Conservation (phyloP, 30 jellyfish, hydroid and myxozoan genomes). For the Haliclystus octoradiatus region DNA sequence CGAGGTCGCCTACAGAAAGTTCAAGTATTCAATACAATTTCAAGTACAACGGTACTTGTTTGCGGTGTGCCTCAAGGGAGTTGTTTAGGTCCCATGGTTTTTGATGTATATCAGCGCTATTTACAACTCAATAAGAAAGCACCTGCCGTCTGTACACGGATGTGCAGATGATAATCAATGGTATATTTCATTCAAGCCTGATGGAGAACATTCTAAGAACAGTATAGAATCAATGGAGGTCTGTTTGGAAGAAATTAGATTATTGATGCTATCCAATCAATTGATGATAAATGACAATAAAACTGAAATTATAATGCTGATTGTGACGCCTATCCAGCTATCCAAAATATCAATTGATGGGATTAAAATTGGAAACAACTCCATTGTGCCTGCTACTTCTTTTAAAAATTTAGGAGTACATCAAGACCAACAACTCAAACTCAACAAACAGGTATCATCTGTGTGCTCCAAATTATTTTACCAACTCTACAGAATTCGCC, state of each 20-base stretch:
- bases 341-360: constrained; percentile 33
- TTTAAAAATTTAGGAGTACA: constrained; percentile 33
- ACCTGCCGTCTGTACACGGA: constrained; percentile 30
- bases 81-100: constrained; percentile 4
- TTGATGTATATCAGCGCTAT: constrained; percentile 4
- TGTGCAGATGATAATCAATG: constrained; percentile 27
- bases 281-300: too few relatives aligned
- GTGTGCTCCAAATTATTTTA: constrained; percentile 12
- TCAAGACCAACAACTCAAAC: constrained; percentile 24
- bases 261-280: constrained; percentile 21
- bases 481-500: constrained; percentile 27
- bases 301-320: constrained; percentile 17
- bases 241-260: constrained; percentile 13
- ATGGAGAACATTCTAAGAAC: constrained; percentile 11
- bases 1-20: constrained; percentile 12
- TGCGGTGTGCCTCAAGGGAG: too few relatives aligned
- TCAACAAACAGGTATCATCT: constrained; percentile 27
- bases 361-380: constrained; percentile 29
- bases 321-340: constrained; percentile 36
- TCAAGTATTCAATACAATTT: too few relatives aligned
- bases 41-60: too few relatives aligned
- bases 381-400: constrained; percentile 30
- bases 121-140: constrained; percentile 11
- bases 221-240: constrained; percentile 24
- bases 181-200: constrained; percentile 21